Conservation (phyloP, 2,888 invertebrate species). For the Drosophila algonquin region DNA sequence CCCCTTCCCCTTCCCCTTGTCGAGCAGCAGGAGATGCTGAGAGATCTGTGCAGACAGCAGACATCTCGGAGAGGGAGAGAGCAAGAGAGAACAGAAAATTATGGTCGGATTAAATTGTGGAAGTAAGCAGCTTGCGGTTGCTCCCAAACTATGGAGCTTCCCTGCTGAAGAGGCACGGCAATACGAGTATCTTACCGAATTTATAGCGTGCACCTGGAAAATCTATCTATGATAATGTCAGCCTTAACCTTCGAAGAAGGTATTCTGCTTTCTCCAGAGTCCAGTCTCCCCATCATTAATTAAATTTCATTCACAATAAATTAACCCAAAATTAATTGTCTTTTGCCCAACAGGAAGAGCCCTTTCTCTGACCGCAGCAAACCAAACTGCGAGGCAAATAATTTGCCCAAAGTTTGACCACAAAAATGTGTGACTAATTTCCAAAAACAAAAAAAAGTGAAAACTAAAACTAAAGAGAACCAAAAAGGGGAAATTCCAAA, state of each 20-base stretch:
- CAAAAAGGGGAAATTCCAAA: conserved; percentile 15
- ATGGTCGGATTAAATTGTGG: too few relatives aligned
- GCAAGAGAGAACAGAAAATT: not conserved
- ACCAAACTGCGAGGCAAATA: not conserved
- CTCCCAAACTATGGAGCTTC: too few relatives aligned
- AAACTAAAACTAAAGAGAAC: too few relatives aligned
- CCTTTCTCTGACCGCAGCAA: not conserved
- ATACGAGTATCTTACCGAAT: too few relatives aligned
- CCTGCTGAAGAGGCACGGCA: too few relatives aligned
- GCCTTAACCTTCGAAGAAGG: too few relatives aligned
- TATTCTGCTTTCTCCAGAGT: not conserved
- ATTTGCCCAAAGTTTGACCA: conserved; percentile 4
- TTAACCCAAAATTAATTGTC: conserved; percentile 39
- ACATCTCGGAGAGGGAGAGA: too few relatives aligned
- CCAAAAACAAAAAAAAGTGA: not conserved
- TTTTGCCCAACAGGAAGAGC: not conserved
- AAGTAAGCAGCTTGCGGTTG: too few relatives aligned
- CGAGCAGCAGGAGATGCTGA: not conserved
- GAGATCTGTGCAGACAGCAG: conserved; percentile 17
- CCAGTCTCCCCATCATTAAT: not conserved
- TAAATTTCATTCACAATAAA: conserved; percentile 14
- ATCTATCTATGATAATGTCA: too few relatives aligned
- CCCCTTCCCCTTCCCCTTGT: not conserved
- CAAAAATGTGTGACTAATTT: conserved; percentile 24
- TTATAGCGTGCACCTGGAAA: too few relatives aligned